phyloP scores from a whole-genome alignment of 2,888 invertebrate genomes.

The Caradrina clavipalpis region DNA sequence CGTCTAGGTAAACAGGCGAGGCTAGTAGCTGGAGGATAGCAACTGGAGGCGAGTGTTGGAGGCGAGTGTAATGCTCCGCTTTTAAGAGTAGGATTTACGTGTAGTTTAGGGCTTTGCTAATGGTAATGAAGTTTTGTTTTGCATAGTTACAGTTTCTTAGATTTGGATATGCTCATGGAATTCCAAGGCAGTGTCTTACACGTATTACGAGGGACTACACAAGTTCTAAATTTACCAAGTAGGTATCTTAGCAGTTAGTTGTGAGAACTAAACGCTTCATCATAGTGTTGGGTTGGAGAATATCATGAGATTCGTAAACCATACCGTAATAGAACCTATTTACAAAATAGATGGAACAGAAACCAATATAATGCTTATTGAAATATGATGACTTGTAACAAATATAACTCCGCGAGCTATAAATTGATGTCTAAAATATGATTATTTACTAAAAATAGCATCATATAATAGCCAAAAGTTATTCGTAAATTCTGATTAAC shows the following conservation, averaged over 20 bases:
- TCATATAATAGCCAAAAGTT: too few species aligned
- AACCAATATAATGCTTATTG: not conserved
- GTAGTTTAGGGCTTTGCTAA: constrained; percentile 6
- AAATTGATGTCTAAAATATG: too few species aligned
- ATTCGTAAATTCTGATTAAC: too few species aligned
- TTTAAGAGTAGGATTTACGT: constrained; percentile 22
- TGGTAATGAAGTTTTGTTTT: constrained; percentile 11
- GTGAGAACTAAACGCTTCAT: not conserved
- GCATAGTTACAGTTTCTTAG: not conserved
- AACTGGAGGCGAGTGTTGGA: constrained; percentile 6
- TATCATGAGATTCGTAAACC: not conserved
- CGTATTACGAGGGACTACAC: not conserved
- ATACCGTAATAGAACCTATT: not conserved
- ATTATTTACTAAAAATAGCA: too few species aligned
- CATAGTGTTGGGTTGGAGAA: not conserved
- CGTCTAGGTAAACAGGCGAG: constrained; percentile 27
- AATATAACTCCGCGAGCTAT: too few species aligned
- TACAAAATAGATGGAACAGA: not conserved
- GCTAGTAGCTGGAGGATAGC: constrained; percentile 6
- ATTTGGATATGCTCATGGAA: not conserved
- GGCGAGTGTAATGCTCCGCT: constrained; percentile 5
- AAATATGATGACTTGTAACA: not conserved
- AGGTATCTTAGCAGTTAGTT: not conserved
- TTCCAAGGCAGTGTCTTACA: not conserved
- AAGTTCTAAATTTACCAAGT: not conserved